These are phyloP conservation scores for Pelagia noctiluca DNA, from an alignment of 30 jellyfish, hydroid and myxozoan genomes.

Conservation along the genomic window DNA sequence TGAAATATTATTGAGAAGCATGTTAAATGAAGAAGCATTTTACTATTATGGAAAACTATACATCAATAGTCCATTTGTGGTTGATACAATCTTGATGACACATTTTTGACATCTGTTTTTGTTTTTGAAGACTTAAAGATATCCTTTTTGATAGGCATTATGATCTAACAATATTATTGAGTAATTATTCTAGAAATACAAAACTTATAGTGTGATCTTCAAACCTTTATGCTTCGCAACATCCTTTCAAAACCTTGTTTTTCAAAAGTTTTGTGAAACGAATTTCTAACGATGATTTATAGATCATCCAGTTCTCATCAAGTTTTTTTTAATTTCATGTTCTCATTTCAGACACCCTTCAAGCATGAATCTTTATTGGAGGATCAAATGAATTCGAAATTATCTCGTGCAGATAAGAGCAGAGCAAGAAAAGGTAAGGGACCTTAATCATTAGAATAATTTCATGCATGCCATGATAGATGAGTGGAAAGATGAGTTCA, in stretches of 20 bases:
- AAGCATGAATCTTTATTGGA: constrained; percentile 88
- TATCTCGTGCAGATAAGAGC: constrained; percentile 58
- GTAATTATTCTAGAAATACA: too few relatives aligned
- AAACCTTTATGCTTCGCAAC: too few relatives aligned
- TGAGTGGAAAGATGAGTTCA: too few relatives aligned
- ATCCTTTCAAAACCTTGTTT: not conserved
- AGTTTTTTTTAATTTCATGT: not conserved
- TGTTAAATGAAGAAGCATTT: not conserved
- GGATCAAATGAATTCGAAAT: constrained; percentile 45
- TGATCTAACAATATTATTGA: too few relatives aligned
- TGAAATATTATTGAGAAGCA: not conserved
- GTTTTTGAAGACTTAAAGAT: too few relatives aligned
- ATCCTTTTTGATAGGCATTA: too few relatives aligned
- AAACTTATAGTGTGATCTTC: too few relatives aligned
- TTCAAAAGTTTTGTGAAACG: not conserved
- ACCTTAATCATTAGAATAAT: not conserved
- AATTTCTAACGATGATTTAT: not conserved
- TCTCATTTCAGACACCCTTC: constrained; percentile 79
- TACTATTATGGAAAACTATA: too few relatives aligned
- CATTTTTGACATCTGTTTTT: too few relatives aligned
- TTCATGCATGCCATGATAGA: not conserved
- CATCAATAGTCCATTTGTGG: too few relatives aligned
- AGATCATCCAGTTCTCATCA: not conserved
- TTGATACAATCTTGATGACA: too few relatives aligned
- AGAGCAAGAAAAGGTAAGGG: constrained; percentile 59